phyloP scores from a whole-genome alignment of 2,888 invertebrate species.

The Eupithecia inturbata region DNA sequence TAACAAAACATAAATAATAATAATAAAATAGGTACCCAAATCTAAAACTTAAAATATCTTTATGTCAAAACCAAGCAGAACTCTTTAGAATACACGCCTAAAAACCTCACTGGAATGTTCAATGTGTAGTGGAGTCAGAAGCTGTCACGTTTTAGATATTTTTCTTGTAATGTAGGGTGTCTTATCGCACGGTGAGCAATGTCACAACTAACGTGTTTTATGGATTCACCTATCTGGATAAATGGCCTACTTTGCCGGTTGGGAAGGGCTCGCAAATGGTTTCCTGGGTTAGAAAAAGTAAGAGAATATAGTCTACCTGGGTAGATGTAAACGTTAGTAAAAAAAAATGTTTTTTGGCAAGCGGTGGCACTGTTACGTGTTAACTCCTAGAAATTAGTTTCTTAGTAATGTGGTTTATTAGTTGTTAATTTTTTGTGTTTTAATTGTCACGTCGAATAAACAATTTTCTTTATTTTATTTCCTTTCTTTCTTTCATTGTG shows the following conservation, averaged over 20 bases:
- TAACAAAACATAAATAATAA: too few species aligned
- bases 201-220: conserved; percentile 27
- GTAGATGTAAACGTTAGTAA: not conserved
- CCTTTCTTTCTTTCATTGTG: too few species aligned
- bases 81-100: not conserved
- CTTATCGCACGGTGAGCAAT: conserved; percentile 16
- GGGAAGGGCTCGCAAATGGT: conserved; percentile 38
- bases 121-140: not conserved
- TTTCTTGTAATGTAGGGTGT: conserved; percentile 14
- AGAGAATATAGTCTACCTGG: conserved; percentile 41
- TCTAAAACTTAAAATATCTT: not conserved
- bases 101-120: not conserved
- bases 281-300: conserved; percentile 46
- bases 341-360: not conserved
- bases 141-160: conserved; percentile 8
- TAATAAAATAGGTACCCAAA: not conserved
- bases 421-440: too few species aligned
- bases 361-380: not conserved
- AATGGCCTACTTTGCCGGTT: conserved; percentile 40
- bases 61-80: not conserved
- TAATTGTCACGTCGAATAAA: too few species aligned
- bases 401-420: too few species aligned
- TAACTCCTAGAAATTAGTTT: not conserved
- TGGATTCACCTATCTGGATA: conserved; percentile 39
- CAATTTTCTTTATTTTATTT: too few species aligned